These are phyloP conservation scores for Bimastos eiseni DNA, from an alignment of 2,888 invertebrate species.

Conservation along the genomic window DNA sequence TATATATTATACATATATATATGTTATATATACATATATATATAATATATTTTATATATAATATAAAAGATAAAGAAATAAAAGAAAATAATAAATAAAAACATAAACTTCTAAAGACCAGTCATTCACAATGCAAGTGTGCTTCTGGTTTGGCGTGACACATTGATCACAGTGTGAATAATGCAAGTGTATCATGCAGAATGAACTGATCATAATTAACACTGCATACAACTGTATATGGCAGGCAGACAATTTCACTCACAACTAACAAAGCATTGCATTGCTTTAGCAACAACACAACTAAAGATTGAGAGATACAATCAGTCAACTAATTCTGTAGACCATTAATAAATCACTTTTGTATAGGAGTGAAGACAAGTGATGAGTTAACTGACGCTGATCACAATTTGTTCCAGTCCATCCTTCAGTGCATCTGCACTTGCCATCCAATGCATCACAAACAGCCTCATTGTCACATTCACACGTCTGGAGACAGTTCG, in stretches of 20 bases:
- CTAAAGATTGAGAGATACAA: not conserved
- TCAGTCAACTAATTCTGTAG: not conserved
- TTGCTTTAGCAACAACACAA: not conserved
- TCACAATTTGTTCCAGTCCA: constrained; percentile 50
- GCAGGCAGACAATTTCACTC: not conserved
- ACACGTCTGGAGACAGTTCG: constrained; percentile 56
- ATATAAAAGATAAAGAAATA: too few relatives aligned
- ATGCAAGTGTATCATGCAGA: not conserved
- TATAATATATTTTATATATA: not conserved
- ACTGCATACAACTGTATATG: not conserved
- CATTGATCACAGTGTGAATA: not conserved
- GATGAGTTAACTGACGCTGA: constrained; percentile 49
- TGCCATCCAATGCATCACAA: constrained; percentile 74
- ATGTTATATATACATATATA: not conserved
- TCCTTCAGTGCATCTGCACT: constrained; percentile 53
- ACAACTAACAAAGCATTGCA: not conserved
- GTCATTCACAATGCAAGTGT: not conserved
- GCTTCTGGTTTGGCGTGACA: not conserved
- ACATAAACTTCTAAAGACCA: too few relatives aligned
- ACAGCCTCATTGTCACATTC: constrained; percentile 68
- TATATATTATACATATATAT: too few relatives aligned
- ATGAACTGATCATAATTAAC: not conserved
- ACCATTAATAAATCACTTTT: not conserved
- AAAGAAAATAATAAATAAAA: too few relatives aligned
- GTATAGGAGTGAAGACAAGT: not conserved